phyloP scores from a whole-genome alignment of 2,888 invertebrate genomes.

The Hyppa rectilinea region DNA sequence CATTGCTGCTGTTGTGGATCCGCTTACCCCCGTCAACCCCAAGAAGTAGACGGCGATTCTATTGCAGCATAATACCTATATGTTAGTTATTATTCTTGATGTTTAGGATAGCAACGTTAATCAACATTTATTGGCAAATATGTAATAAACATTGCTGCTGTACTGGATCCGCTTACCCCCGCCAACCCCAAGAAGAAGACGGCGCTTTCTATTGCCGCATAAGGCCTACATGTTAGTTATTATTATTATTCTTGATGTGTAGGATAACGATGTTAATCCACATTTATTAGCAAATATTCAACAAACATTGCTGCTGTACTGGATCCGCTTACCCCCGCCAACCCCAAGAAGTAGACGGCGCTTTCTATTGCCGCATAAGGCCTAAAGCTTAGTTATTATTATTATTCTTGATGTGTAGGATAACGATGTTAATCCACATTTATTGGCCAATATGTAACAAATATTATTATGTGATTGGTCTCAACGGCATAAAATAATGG shows the following conservation, averaged over 20 bases:
- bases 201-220: constrained; percentile 47
- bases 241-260: constrained; percentile 35
- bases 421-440: constrained; percentile 12
- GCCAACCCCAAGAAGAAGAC: too few relatives aligned
- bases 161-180: too few relatives aligned
- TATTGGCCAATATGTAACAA: constrained; percentile 20
- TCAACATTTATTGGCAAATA: too few relatives aligned
- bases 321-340: too few relatives aligned
- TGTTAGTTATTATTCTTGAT: too few relatives aligned
- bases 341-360: too few relatives aligned
- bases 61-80: too few relatives aligned
- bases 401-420: constrained; percentile 32
- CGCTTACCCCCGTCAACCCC: constrained; percentile 88
- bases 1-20: constrained; percentile 92
- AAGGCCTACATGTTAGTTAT: constrained; percentile 30
- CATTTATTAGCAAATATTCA: constrained; percentile 21
- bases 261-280: constrained; percentile 11
- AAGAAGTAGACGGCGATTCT: constrained; percentile 72
- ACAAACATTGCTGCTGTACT: too few relatives aligned
- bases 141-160: too few relatives aligned
- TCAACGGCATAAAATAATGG: constrained; percentile 1
- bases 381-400: constrained; percentile 24
- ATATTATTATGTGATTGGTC: constrained; percentile 29
- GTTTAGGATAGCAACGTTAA: too few relatives aligned
- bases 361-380: constrained; percentile 47